Percentiles rank a stretch among this genome's conserved stretches.
phyloP scores from a whole-genome alignment of 2,888 invertebrate species.

The Mellilla xanthometata region DNA sequence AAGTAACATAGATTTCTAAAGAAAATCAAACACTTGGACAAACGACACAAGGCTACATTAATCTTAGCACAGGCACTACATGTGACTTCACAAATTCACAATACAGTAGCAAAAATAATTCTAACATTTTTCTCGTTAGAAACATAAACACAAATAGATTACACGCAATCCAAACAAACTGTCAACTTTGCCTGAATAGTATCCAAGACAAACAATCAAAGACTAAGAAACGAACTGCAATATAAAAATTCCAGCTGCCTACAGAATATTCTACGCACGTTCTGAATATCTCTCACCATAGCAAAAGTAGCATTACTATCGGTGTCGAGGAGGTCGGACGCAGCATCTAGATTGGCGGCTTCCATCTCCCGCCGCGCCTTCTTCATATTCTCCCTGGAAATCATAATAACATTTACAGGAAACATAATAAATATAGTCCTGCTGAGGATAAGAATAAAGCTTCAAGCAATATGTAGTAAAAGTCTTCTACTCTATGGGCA shows the following conservation, averaged over 20 bases:
- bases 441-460: too few species aligned
- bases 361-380: conserved; percentile 94
- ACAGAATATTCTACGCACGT: conserved; percentile 17
- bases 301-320: conserved; percentile 95
- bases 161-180: not conserved
- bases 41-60: too few species aligned
- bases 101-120: conserved; percentile 3
- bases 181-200: not conserved
- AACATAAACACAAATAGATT: not conserved
- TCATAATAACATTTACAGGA: too few species aligned
- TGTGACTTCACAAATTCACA: not conserved
- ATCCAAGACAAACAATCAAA: not conserved
- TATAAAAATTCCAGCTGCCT: conserved; percentile 13
- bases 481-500: too few species aligned
- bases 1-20: too few species aligned
- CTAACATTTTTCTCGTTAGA: not conserved
- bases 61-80: conserved; percentile 1
- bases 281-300: conserved; percentile 87
- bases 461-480: not conserved
- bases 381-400: conserved; percentile 90
- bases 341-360: conserved; percentile 93
- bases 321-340: conserved; percentile 92
- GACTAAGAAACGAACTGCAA: conserved; percentile 17
- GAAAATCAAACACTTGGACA: too few species aligned
- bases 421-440: too few species aligned